Evolutionary conservation across 2,888 invertebrate genomes (phyloP), one percentile per base, ranked within the genome.

Genomic region (Laspeyria flexula): DNA sequence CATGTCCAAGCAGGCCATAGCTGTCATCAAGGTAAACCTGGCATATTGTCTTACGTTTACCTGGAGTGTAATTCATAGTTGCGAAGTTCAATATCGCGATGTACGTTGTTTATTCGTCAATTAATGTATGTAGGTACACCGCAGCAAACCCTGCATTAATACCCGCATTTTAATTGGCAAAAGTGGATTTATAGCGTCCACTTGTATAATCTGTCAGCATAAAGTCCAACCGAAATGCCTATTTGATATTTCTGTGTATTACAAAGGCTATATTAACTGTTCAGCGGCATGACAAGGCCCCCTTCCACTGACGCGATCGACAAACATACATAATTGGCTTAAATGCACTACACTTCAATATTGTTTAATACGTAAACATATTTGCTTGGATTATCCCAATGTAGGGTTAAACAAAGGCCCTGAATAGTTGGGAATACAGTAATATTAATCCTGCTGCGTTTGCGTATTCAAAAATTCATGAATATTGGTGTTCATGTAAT

Each of bases 1-100:
- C 93, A 96, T 98, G 81, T 97, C 97, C 77, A 98, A 99, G 93
- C 98, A 99, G 93, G 97, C 99, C 78, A 96, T 98, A 82, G 97
- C 96, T 88, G 99, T 99, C 82, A 99, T 99, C 88, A 99, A 99
- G 94, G 95, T 96, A 83, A 94, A 33, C 40, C 21, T 34, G 46
- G 35, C 39, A 42, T 34, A 30, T 9, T 23, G 1, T 10, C 10
- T 34, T 15, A 16, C 3, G 1, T 18, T 15, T 3, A 9, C 1
- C 18, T 11, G n/a, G n/a, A n/a, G n/a, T n/a, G n/a, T n/a, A n/a
- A n/a, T n/a, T n/a, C n/a, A n/a, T n/a, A n/a, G n/a, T n/a, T n/a
- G n/a, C n/a, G n/a, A n/a, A n/a, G n/a, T n/a, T n/a, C n/a, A n/a
- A n/a, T n/a, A n/a, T n/a, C n/a, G n/a, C n/a, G n/a, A n/a, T n/a